Evolutionary conservation across 2,888 invertebrate species (phyloP).

Genomic region (Perizoma affinitatum): DNA sequence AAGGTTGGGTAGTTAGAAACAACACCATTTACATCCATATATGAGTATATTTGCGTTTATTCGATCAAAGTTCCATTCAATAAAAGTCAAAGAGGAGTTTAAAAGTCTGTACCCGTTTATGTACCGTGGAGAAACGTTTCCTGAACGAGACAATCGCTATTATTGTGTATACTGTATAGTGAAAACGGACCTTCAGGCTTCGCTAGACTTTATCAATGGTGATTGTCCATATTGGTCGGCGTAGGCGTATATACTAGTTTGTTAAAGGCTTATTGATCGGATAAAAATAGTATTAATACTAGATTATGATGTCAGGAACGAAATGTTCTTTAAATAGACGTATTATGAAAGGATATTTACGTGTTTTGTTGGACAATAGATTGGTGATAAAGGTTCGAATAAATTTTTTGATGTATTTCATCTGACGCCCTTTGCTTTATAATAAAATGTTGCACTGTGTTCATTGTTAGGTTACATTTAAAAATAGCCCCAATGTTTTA

Average conservation of each 20-base stretch:
- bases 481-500: no score
- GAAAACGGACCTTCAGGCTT: constrained; percentile 80
- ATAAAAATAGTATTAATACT: constrained; percentile 22
- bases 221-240: constrained; percentile 66
- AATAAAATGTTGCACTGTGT: no score
- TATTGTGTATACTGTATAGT: constrained; percentile 63
- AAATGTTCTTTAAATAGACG: background rate
- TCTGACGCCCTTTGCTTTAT: no score
- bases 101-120: constrained; percentile 50
- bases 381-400: background rate
- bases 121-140: constrained; percentile 75
- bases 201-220: constrained; percentile 74
- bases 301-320: constrained; percentile 10
- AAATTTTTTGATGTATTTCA: background rate
- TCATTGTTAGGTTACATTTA: no score
- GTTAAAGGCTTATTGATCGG: constrained; percentile 18
- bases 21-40: no score
- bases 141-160: constrained; percentile 76
- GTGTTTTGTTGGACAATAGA: background rate
- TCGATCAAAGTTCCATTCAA: constrained; percentile 21
- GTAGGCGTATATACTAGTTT: constrained; percentile 42
- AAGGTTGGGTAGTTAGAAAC: no score
- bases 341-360: background rate
- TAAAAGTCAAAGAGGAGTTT: constrained; percentile 48
- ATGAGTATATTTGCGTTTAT: constrained; percentile 5